Evolutionary conservation across 2,888 invertebrate genomes (phyloP).

Genomic region (Callosobruchus maculatus): DNA sequence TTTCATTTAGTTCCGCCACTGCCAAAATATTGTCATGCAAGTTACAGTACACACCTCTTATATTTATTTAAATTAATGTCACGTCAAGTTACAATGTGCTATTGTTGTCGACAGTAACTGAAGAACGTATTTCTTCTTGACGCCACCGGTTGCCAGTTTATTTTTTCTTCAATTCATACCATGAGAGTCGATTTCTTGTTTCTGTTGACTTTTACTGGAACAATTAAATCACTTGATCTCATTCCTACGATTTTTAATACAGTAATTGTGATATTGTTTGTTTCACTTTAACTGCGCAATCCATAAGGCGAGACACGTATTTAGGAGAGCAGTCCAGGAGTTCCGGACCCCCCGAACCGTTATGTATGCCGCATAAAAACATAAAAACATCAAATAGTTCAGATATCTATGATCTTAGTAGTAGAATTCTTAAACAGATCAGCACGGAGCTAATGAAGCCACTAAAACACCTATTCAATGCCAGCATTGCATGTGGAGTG

Average conservation of each 20-base stretch:
- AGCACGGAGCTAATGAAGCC: too few species aligned
- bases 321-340: too few species aligned
- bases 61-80: slow-evolving; percentile 22
- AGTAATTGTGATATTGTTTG: neutral
- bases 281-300: neutral
- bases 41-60: slow-evolving; percentile 18
- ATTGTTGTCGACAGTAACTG: slow-evolving; percentile 13
- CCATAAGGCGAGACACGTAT: too few species aligned
- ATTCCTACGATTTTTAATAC: neutral
- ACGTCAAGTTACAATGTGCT: slow-evolving; percentile 19
- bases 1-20: neutral
- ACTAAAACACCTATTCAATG: too few species aligned
- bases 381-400: too few species aligned
- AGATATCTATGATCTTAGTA: too few species aligned
- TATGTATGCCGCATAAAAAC: too few species aligned
- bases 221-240: neutral
- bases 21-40: slow-evolving; percentile 16
- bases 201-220: slow-evolving; percentile 1
- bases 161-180: neutral
- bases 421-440: too few species aligned
- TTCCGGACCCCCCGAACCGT: too few species aligned
- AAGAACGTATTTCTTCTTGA: slow-evolving; percentile 8
- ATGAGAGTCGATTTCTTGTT: neutral
- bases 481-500: too few species aligned
- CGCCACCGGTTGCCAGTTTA: neutral